Evolutionary conservation across 92 coral and sea anemone species (phyloP).

Genomic region (Desmophyllum pertusum): DNA sequence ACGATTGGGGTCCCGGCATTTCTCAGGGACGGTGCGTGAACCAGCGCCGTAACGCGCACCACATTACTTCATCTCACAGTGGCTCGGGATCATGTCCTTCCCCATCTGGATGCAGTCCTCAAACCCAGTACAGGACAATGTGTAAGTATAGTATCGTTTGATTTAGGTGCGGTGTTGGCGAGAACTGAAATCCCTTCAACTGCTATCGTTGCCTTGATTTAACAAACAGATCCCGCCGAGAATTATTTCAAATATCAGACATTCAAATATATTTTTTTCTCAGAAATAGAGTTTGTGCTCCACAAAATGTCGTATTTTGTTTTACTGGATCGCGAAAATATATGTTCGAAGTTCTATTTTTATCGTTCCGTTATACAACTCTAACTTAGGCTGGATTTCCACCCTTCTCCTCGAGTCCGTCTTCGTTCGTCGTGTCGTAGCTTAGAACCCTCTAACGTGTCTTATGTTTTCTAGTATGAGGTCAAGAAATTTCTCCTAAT

Average conservation of each 20-base stretch:
- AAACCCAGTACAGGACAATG: constrained; percentile 47
- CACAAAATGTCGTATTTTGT: not conserved
- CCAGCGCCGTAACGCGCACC: constrained; percentile 63
- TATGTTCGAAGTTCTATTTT: too few species aligned
- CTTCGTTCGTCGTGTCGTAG: too few species aligned
- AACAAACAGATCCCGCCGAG: not conserved
- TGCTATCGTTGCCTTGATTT: not conserved
- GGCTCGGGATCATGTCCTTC: constrained; percentile 77
- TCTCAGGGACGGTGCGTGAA: constrained; percentile 60
- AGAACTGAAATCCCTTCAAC: not conserved
- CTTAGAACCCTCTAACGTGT: too few species aligned
- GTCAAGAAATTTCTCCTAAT: too few species aligned
- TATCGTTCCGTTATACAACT: too few species aligned
- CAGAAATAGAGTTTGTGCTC: not conserved
- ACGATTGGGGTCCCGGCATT: constrained; percentile 69
- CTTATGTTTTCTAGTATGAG: too few species aligned
- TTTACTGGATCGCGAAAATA: too few species aligned
- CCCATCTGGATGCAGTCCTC: constrained; percentile 45
- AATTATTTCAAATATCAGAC: not conserved
- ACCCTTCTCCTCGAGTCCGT: too few species aligned
- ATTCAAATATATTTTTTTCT: not conserved
- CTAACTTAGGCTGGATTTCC: too few species aligned
- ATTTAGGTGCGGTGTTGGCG: not conserved
- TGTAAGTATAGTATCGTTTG: constrained; percentile 55
- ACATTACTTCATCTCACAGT: constrained; percentile 51